Evolutionary conservation across 2,113 vertebrate species (phyloP).

Genomic region (Toxotes jaculatrix): DNA sequence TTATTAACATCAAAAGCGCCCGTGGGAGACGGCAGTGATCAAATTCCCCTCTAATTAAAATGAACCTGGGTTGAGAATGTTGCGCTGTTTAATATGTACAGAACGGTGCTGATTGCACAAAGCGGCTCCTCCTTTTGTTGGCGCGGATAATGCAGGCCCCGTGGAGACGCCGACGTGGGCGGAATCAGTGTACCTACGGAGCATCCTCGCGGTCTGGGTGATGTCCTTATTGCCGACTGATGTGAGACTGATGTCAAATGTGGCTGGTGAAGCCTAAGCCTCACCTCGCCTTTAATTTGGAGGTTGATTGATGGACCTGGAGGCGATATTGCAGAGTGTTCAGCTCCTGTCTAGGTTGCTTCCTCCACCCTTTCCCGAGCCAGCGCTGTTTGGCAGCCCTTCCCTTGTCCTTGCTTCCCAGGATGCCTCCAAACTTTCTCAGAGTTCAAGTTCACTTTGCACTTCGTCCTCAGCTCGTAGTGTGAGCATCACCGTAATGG

Average conservation of each 20-base stretch:
- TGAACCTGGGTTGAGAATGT: slow-evolving; percentile 76
- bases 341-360: slow-evolving; percentile 50
- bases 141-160: slow-evolving; percentile 69
- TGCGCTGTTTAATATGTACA: slow-evolving; percentile 83
- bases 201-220: slow-evolving; percentile 48
- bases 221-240: slow-evolving; percentile 68
- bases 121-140: slow-evolving; percentile 79
- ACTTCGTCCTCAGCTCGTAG: slow-evolving; percentile 28
- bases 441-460: slow-evolving; percentile 64
- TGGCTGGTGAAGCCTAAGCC: slow-evolving; percentile 50
- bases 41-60: slow-evolving; percentile 85
- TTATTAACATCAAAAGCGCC: slow-evolving; percentile 84
- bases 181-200: slow-evolving; percentile 70
- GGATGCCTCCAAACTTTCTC: slow-evolving; percentile 49
- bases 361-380: slow-evolving; percentile 24
- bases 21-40: slow-evolving; percentile 81
- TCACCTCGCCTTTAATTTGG: slow-evolving; percentile 72
- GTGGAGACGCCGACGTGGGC: slow-evolving; percentile 69
- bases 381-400: slow-evolving; percentile 44
- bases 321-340: slow-evolving; percentile 63
- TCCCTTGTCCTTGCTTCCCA: slow-evolving; percentile 53
- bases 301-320: slow-evolving; percentile 80
- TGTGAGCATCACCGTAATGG: neutral
- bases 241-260: slow-evolving; percentile 56
- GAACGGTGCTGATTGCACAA: slow-evolving; percentile 74